Conservation (phyloP, 2,888 invertebrate genomes). For the Andrena marginata region DNA sequence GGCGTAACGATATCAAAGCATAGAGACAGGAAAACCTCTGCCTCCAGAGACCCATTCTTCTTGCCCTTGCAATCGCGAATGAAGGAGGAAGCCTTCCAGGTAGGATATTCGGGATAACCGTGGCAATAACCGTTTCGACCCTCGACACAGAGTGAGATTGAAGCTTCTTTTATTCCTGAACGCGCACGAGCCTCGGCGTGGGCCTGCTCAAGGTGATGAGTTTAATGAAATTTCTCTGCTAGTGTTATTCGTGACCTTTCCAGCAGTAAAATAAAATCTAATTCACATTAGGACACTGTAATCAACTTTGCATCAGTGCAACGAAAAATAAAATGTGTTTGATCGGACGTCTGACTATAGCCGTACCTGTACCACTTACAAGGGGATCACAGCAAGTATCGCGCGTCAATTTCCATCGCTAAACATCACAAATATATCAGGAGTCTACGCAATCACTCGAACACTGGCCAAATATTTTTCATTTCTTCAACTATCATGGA, state of each 20-base stretch:
- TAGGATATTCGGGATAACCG: slow-evolving; percentile 69
- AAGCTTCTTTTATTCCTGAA: slow-evolving; percentile 57
- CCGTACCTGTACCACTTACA: slow-evolving; percentile 28
- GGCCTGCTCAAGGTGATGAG: not conserved
- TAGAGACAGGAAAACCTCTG: slow-evolving; percentile 42
- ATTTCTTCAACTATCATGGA: no score
- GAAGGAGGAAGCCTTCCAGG: slow-evolving; percentile 56
- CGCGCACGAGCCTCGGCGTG: slow-evolving; percentile 22
- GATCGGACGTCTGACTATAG: slow-evolving; percentile 16
- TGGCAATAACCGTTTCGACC: slow-evolving; percentile 70
- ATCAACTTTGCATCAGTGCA: not conserved
- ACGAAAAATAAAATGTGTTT: not conserved
- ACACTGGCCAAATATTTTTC: no score
- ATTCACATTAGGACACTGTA: no score
- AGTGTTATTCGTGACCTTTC: not conserved
- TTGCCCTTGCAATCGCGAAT: slow-evolving; percentile 54
- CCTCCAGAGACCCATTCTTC: slow-evolving; percentile 56
- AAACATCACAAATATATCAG: not conserved
- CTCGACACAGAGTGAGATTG: slow-evolving; percentile 65
- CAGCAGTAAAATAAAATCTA: no score
- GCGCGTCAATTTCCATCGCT: not conserved
- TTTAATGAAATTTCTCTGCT: slow-evolving; percentile 42
- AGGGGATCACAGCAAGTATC: not conserved
- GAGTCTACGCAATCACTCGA: not conserved
- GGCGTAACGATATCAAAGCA: slow-evolving; percentile 50